Evolutionary conservation across 2,888 invertebrate species (phyloP).

Genomic region (Heliconius sara): DNA sequence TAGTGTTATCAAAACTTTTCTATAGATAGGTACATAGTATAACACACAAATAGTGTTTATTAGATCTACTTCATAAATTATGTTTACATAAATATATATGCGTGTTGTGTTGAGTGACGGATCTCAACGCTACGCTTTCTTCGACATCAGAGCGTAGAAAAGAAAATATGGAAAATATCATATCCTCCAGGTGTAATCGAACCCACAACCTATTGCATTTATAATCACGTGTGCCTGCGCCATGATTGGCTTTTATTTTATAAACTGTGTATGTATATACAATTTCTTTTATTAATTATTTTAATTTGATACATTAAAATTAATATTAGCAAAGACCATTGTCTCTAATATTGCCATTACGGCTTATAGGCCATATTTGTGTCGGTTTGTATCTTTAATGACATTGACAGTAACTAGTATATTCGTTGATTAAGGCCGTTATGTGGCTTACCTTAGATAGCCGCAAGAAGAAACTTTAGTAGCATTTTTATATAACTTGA

Average conservation of each 20-base stretch:
- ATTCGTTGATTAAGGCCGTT: constrained; percentile 59
- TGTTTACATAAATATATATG: neutral
- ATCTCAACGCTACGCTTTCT: too few relatives aligned
- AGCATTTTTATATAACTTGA: constrained; percentile 30
- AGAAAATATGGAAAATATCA: too few relatives aligned
- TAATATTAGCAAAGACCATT: neutral
- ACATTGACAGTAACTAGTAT: constrained; percentile 59
- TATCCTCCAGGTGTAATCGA: too few relatives aligned
- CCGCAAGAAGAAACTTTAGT: constrained; percentile 40
- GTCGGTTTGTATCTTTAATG: constrained; percentile 40
- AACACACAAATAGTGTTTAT: neutral
- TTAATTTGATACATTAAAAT: neutral
- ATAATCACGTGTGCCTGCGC: too few relatives aligned
- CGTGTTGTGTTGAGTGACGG: too few relatives aligned
- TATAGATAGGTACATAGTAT: neutral
- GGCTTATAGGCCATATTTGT: neutral
- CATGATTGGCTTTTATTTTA: neutral
- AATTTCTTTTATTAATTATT: neutral
- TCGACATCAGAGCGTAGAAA: too few relatives aligned
- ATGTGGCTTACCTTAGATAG: constrained; percentile 59
- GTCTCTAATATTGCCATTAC: neutral
- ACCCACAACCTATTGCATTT: too few relatives aligned
- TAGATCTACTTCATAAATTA: neutral
- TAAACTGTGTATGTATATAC: neutral
- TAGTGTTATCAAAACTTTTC: neutral